Evolutionary conservation across 2,113 vertebrate genomes (phyloP).

Genomic region (Nibea albiflora): DNA sequence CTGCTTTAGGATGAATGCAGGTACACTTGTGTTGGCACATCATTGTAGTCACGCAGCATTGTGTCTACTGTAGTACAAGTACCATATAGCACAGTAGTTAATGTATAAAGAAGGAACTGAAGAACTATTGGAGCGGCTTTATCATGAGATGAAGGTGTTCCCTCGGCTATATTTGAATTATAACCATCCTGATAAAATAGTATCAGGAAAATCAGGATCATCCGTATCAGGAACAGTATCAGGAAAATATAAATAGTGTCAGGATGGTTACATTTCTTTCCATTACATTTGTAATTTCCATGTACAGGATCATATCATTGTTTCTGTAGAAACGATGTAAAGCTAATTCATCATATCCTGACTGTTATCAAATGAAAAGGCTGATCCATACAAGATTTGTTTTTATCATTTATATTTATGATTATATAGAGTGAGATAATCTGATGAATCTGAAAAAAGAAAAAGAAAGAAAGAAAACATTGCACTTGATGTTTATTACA

Average conservation of each 20-base stretch:
- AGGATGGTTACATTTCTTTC: no score
- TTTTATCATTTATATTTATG: constrained; percentile 9
- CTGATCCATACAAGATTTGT: background rate
- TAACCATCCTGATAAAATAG: background rate
- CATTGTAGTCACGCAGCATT: background rate
- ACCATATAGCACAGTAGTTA: background rate
- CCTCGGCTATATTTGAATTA: background rate
- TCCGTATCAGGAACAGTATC: no score
- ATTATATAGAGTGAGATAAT: background rate
- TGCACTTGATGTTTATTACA: background rate
- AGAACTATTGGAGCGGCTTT: background rate
- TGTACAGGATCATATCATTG: background rate
- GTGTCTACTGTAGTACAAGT: background rate
- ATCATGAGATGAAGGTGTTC: background rate
- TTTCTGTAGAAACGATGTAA: background rate
- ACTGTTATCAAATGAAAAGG: constrained; percentile 3
- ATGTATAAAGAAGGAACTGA: no score
- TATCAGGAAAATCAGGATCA: no score
- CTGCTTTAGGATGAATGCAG: background rate
- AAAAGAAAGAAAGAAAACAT: no score
- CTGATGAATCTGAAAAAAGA: no score
- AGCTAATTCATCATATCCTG: constrained; percentile 1
- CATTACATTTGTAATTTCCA: background rate
- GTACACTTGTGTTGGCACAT: background rate
- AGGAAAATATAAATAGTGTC: no score